Evolutionary conservation across 1,140 invertebrate genomes (phyloP), one percentile per base, ranked within the genome.

Genomic region (Uloborus diversus): DNA sequence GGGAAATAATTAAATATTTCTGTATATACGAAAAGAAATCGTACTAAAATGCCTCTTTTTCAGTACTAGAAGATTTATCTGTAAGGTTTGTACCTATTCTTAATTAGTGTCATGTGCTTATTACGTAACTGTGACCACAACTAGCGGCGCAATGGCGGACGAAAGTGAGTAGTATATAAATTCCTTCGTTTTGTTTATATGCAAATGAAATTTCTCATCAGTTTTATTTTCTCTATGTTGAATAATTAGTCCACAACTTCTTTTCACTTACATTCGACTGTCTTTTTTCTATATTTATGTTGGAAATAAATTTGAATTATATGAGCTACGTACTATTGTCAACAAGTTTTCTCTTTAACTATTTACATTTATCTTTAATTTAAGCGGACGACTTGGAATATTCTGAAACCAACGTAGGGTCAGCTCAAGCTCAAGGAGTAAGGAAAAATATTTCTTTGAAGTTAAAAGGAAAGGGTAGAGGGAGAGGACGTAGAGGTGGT

Each of bases 381-480:
- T 7, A 33, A 69, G 59, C 68, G 1, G 79, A 80, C 13, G 79
- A 80, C 73, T 56, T 80, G 11, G 79, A 80, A 30, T 80, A 80
- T 57, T 80, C 79, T 0, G 79, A 80, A 30, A 65, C 57, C 13
- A 80, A 80, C 47, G 68, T 71, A 23, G 62, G 53, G 23, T 80
- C 62, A 42, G 65, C 81, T 32, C 79, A 82, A 51, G 42, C 81
- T 4, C 71, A 65, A 30, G 73, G 64, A 42, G 81, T 82, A 3
- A 70, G 81, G 0, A 82, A 82, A 79, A 81, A 81, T 35, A 82
- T 82, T 28, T 79, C 81, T 47, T 65, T 82, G 13, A 82, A 82
- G 42, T 49, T 82, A 25, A 82, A 82, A 73, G 79, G 79, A 3
- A 82, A 81, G 73, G 66, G 66, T 5, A 33, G 79, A 30, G 79